Evolutionary conservation across 2,797 vertebrate species (phyloP), one percentile per base, ranked within the genome.

Genomic region (Cyprinodon diabolis): DNA sequence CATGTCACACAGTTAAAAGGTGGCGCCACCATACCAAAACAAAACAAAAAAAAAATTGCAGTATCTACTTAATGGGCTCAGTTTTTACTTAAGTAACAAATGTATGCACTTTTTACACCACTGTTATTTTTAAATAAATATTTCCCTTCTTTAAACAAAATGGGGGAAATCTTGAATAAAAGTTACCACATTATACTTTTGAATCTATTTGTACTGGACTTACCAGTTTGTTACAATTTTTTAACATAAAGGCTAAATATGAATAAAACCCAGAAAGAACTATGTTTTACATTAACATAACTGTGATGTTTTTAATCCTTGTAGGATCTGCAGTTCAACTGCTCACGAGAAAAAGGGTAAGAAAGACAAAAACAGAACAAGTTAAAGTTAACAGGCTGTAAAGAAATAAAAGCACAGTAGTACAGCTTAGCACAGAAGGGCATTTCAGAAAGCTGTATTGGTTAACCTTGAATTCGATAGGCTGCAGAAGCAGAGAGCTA

Each of bases 401-500:
- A 88, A 89, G 75, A 83, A 84, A 80, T 74, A 78, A 78, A 81
- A 76, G 87, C 70, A 78, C 68, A 23, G 76, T 68, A 66, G 69
- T 79, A 84, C 72, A 74, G 60, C 66, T 25, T 67, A 25, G 68
- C 68, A 72, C 68, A 74, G 79, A 82, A 84, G 78, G 82, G 78
- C 77, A 72, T 91, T 80, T 89, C 69, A 80, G 66, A 87, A 81
- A 83, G 79, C 77, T 84, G 83, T 80, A 79, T 88, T 81, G 81
- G 90, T 91, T 89, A 88, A 91, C 87, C 87, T 89, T 90, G 86
- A 85, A 84, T 81, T 82, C 73, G 81, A 89, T 74, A 81, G 77
- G 83, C 86, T 77, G 73, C 74, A 81, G 78, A 73, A n/a, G 84
- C 43, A 58, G 48, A 86, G 71, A 74, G 69, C 71, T 52, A 17